A percentile compares a stretch with the other conserved stretches of the same genome.
Conservation (phyloP, 2,797 vertebrate species). For the Malurus splendens region DNA sequence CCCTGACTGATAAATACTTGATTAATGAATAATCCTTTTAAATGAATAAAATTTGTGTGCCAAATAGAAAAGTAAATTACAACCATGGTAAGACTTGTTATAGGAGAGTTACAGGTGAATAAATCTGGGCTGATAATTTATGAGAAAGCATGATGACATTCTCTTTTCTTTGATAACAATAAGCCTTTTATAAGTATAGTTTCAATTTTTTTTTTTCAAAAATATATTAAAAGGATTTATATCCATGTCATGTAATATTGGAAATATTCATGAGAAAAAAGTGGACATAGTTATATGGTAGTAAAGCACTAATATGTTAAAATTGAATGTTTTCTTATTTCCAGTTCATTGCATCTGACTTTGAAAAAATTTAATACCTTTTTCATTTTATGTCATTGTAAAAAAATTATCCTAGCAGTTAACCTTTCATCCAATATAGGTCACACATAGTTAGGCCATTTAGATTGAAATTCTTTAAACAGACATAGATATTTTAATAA, state of each 20-base stretch:
- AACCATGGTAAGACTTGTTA: conserved; percentile 59
- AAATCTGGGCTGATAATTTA: conserved; percentile 66
- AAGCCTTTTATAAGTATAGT: conserved; percentile 54
- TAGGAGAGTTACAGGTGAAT: conserved; percentile 51
- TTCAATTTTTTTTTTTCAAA: conserved; percentile 21
- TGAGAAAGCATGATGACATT: conserved; percentile 51
- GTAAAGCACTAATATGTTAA: neutral
- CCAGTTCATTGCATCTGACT: neutral
- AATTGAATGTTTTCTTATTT: neutral
- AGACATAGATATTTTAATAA: neutral
- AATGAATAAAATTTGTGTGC: conserved; percentile 55
- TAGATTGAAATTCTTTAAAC: neutral
- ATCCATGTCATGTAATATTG: conserved; percentile 12
- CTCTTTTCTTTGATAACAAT: conserved; percentile 32
- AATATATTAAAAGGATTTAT: conserved; percentile 44
- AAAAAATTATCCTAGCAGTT: neutral
- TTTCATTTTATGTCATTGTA: neutral
- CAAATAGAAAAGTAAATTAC: conserved; percentile 55
- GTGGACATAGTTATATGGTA: neutral
- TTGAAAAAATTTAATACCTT: neutral
- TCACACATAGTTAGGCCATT: neutral
- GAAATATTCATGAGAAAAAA: neutral
- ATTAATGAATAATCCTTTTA: conserved; percentile 70
- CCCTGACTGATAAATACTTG: conserved; percentile 60
- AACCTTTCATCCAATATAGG: neutral